Evolutionary conservation across 2,888 invertebrate species (phyloP).

Genomic region (Sussaba pulchella): DNA sequence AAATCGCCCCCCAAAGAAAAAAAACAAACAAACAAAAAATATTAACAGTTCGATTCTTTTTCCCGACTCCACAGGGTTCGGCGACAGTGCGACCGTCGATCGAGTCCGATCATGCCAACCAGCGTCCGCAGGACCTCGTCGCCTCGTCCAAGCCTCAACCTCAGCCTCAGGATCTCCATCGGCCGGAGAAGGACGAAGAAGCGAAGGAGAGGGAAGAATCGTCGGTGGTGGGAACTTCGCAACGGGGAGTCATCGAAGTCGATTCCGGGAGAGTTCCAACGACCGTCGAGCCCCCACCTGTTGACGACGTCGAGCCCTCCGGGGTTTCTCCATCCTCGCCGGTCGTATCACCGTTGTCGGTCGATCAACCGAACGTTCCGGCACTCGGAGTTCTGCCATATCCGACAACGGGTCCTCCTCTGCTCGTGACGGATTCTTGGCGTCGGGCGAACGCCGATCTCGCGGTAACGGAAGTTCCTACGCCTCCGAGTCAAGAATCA

Average conservation of each 20-base stretch:
- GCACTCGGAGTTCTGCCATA: slow-evolving; percentile 68
- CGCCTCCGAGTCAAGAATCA: slow-evolving; percentile 86
- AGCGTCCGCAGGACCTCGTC: slow-evolving; percentile 15
- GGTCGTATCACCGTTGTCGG: slow-evolving; percentile 17
- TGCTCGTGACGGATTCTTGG: slow-evolving; percentile 84
- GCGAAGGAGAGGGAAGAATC: not conserved
- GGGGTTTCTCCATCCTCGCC: slow-evolving; percentile 29
- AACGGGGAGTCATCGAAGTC: not conserved
- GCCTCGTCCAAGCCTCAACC: too few relatives aligned
- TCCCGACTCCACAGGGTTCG: not conserved
- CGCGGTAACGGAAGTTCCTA: slow-evolving; percentile 77
- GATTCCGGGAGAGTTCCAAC: slow-evolving; percentile 43
- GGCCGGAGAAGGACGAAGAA: slow-evolving; percentile 19
- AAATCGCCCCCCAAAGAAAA: too few relatives aligned
- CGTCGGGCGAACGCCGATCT: slow-evolving; percentile 80
- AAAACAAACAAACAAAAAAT: too few relatives aligned
- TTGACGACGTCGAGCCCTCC: slow-evolving; percentile 7
- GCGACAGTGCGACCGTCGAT: slow-evolving; percentile 36
- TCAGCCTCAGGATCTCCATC: too few relatives aligned
- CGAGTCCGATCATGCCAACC: slow-evolving; percentile 46
- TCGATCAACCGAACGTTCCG: slow-evolving; percentile 62
- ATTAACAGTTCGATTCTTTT: too few relatives aligned
- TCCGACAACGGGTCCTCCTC: slow-evolving; percentile 73
- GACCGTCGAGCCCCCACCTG: slow-evolving; percentile 31
- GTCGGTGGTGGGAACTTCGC: too few relatives aligned